phyloP scores from a whole-genome alignment of 2,888 invertebrate genomes.

The Macropis europaea region DNA sequence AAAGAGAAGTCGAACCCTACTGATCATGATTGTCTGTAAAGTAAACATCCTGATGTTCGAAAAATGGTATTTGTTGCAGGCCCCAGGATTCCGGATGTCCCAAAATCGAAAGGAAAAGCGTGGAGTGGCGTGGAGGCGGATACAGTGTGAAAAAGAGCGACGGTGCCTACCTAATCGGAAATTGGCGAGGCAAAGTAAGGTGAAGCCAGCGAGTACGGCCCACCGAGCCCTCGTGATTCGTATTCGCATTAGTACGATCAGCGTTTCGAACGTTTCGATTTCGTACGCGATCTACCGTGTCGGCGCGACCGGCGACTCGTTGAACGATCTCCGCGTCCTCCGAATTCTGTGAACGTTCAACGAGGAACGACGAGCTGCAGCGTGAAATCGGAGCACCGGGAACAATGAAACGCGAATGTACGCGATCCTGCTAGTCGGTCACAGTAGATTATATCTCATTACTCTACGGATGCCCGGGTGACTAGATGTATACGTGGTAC shows the following conservation, averaged over 20 bases:
- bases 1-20: no score
- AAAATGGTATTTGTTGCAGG: no score
- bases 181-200: constrained; percentile 64
- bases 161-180: constrained; percentile 68
- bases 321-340: neutral
- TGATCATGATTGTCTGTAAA: no score
- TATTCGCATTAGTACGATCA: constrained; percentile 54
- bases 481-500: constrained; percentile 31
- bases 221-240: constrained; percentile 61
- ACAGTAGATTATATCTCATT: constrained; percentile 40
- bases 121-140: neutral
- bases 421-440: constrained; percentile 24
- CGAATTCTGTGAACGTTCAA: no score
- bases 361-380: no score
- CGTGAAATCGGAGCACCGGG: no score
- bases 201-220: constrained; percentile 64
- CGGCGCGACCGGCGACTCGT: neutral
- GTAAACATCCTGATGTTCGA: no score
- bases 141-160: constrained; percentile 1
- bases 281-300: constrained; percentile 14
- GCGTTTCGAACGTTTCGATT: constrained; percentile 4
- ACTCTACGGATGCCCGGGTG: constrained; percentile 27
- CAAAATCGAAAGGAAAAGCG: neutral
- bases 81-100: no score
- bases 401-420: no score